Conservation (phyloP, 2,113 vertebrate genomes). For the Cyphomyrus plagiostoma region DNA sequence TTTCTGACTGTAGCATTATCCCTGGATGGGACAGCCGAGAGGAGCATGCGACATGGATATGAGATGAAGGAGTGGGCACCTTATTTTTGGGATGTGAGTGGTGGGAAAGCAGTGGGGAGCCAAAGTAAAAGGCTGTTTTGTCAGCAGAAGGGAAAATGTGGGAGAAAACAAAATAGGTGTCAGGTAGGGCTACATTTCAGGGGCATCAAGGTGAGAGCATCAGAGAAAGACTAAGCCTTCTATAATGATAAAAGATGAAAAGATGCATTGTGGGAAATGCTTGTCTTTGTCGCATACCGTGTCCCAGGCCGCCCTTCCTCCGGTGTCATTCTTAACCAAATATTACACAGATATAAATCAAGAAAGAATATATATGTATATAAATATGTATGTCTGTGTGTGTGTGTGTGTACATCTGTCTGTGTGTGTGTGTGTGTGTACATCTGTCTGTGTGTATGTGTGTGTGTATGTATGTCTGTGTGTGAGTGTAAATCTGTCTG, state of each 20-base stretch:
- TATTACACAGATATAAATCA: not conserved
- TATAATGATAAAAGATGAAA: not conserved
- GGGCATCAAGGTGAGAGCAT: not conserved
- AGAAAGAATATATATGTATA: not conserved
- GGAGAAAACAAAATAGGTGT: not conserved
- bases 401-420: not conserved
- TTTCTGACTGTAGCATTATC: not conserved
- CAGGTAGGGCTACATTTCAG: not conserved
- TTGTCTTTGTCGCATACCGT: not conserved
- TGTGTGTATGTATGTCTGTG: not conserved
- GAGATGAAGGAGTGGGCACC: not conserved
- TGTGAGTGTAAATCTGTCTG: not conserved
- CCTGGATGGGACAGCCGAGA: not conserved
- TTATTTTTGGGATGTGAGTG: not conserved
- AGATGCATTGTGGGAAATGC: not conserved
- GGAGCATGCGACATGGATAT: not conserved
- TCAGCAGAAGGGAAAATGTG: not conserved
- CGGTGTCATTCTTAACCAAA: not conserved
- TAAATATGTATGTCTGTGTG: not conserved
- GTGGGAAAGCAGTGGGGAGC: not conserved
- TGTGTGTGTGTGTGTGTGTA: too few species aligned
- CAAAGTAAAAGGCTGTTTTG: not conserved
- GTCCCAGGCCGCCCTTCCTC: not conserved
- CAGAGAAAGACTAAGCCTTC: not conserved
- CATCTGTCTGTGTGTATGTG: too few species aligned